Evolutionary conservation across 2,797 vertebrate species (phyloP).

Genomic region (Pseudochirops cupreus): DNA sequence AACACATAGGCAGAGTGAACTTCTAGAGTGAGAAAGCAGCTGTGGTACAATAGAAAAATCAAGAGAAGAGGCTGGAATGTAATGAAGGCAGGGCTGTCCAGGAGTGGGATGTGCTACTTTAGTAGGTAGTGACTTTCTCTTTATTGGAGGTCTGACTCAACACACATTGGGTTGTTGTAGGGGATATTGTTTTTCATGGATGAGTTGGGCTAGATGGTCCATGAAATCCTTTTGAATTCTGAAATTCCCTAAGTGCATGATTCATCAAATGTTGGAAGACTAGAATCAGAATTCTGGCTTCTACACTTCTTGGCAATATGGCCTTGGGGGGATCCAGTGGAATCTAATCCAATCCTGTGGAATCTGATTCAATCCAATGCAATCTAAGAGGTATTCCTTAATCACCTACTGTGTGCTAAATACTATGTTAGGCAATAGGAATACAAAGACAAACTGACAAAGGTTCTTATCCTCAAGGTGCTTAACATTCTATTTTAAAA

Average conservation of each 20-base stretch:
- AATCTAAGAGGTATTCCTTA: not conserved
- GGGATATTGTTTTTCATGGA: not conserved
- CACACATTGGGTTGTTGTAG: not conserved
- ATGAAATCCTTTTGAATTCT: not conserved
- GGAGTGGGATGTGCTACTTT: too few relatives aligned
- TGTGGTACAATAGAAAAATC: not conserved
- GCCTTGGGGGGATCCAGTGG: not conserved
- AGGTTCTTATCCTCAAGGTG: not conserved
- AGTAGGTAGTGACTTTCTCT: not conserved
- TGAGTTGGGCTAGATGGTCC: not conserved
- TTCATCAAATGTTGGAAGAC: not conserved
- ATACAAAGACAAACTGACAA: not conserved
- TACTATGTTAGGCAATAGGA: not conserved
- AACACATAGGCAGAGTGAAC: not conserved
- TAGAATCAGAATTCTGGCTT: not conserved
- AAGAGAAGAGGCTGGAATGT: too few relatives aligned
- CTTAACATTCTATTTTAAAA: not conserved
- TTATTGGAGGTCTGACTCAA: not conserved
- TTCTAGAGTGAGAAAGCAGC: not conserved
- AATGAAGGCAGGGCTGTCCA: too few relatives aligned
- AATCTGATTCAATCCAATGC: not conserved
- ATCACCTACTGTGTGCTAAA: not conserved
- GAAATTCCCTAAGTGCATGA: not conserved
- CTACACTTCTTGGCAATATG: not conserved
- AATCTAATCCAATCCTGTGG: not conserved